Conservation (phyloP, 2,888 invertebrate species). For the Neoitamus cyanurus region DNA sequence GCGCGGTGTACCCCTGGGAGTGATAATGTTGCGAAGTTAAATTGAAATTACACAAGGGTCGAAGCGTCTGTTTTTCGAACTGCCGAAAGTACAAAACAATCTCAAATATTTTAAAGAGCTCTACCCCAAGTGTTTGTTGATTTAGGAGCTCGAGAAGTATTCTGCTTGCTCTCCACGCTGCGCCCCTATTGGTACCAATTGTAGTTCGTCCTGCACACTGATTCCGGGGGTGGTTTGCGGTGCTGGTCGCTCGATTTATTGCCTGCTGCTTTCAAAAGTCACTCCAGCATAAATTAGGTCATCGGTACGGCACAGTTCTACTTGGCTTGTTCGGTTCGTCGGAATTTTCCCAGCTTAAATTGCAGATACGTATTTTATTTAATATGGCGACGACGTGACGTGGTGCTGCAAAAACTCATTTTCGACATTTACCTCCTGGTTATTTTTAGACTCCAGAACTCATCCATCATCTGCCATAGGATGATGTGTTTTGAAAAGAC, state of each 20-base stretch:
- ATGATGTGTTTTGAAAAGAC: not conserved
- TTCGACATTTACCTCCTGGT: not conserved
- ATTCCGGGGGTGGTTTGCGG: not conserved
- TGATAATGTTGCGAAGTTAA: slow-evolving; percentile 52
- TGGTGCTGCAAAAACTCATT: not conserved
- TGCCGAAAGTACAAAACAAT: slow-evolving; percentile 29
- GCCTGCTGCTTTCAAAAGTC: not conserved
- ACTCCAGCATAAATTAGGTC: not conserved
- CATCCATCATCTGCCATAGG: not conserved
- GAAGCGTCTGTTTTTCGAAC: slow-evolving; percentile 2
- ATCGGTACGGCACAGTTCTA: not conserved
- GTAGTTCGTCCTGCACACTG: not conserved
- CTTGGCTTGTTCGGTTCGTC: not conserved
- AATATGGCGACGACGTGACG: not conserved
- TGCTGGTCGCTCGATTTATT: not conserved
- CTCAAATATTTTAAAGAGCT: slow-evolving; percentile 39
- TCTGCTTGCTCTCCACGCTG: not conserved
- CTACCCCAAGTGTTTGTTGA: not conserved
- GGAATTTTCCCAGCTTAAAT: not conserved
- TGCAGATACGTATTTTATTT: not conserved
- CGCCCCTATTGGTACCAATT: not conserved
- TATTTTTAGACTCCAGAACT: not conserved
- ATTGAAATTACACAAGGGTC: slow-evolving; percentile 50
- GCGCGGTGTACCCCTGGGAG: slow-evolving; percentile 46
- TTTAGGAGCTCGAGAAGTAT: not conserved